Conservation (phyloP, 2,888 invertebrate genomes). For the Pedicia rivosa region DNA sequence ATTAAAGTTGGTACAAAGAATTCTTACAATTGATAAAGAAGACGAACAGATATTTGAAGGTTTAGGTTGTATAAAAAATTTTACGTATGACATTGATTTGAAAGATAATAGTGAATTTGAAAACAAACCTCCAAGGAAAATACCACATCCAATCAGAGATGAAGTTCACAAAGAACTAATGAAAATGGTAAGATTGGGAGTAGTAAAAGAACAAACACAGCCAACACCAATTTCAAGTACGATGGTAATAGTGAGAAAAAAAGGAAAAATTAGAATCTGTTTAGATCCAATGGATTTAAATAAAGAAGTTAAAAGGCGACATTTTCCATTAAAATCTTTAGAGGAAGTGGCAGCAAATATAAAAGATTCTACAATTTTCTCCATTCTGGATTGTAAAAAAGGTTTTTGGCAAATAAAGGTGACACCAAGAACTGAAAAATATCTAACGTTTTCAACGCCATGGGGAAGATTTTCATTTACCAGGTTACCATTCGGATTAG, state of each 20-base stretch:
- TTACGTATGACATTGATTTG: neutral
- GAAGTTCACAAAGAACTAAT: neutral
- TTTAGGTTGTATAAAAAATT: neutral
- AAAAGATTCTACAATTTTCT: neutral
- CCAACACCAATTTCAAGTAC: neutral
- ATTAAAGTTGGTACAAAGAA: neutral
- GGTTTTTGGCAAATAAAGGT: constrained; percentile 4
- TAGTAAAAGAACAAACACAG: neutral
- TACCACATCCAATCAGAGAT: neutral
- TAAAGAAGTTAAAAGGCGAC: neutral
- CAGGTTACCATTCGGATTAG: constrained; percentile 8
- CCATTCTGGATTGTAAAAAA: neutral
- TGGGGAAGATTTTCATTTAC: constrained; percentile 6
- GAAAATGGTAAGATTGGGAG: too few species aligned
- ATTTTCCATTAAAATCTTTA: neutral
- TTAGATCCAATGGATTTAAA: neutral
- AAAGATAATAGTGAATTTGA: neutral
- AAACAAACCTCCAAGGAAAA: neutral
- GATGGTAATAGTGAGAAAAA: neutral
- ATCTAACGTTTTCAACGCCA: neutral
- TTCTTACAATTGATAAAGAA: neutral
- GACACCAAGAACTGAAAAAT: neutral
- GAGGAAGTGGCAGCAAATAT: neutral
- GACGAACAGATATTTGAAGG: neutral
- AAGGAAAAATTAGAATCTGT: neutral